Base-by-base conservation (phyloP, 1,140 invertebrate genomes). In the Diabrotica virgifera region DNA sequence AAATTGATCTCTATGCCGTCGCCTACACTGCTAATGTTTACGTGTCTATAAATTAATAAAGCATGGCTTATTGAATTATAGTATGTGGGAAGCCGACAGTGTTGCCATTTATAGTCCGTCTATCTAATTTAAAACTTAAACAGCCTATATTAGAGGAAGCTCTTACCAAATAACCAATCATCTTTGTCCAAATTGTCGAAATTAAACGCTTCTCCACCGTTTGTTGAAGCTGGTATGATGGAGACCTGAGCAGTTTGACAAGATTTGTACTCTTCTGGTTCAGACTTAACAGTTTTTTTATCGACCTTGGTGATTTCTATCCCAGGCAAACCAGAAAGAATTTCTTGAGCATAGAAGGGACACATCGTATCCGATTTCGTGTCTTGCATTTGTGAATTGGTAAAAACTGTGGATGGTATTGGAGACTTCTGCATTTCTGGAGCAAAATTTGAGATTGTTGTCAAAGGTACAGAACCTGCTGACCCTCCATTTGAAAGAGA, bases 251-350 rank as follows among this genome's bases (percentile, higher is more conserved):
- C 77, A 55, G 74, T 65, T 62, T 75, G 72, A 36, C 65, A 69
- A 38, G 64, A 58, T 62, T 68, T 71, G 46, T 67, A 70, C 55
- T 55, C 59, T 14, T 74, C 74, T 36, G 56, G 10, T 9, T 62
- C 60, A 54, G 36, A 64, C 64, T 65, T 70, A 6, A 53, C 55
- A 46, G 52, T 46, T 35, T 70, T 72, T 63, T 77, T 78, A 63
- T 74, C 69, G 37, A 79, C 74, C 68, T 78, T 77, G n/a, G 77
- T 79, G 60, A 79, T 79, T 66, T 79, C 73, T 57, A 79, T 79
- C 7, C 76, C 76, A 24, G 76, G 76, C 38, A 79, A 72, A 36
- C 77, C 76, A 55, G 73, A 75, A 10, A 79, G 63, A 59, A 79
- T 78, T 58, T 74, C 77, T 64, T 78, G 76, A 40, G 77, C 75